Conservation (phyloP, 2,888 invertebrate species). For the Heliconius cydno region DNA sequence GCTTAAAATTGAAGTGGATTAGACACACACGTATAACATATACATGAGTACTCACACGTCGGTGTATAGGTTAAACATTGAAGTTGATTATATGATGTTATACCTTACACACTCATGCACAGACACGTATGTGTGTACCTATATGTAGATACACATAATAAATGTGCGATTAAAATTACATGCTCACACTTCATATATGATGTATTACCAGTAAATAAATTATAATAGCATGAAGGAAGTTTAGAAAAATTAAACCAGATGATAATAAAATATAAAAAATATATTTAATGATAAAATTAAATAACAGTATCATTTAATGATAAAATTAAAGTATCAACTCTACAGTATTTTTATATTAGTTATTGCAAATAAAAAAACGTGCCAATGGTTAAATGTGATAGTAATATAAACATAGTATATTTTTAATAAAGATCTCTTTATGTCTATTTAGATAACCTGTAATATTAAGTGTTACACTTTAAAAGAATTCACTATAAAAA, state of each 20-base stretch:
- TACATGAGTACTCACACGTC: neutral
- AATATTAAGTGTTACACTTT: neutral
- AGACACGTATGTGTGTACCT: neutral
- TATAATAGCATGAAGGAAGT: neutral
- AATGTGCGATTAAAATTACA: neutral
- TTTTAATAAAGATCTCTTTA: neutral
- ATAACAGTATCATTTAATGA: too few species aligned
- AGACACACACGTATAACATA: neutral
- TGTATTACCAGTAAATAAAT: neutral
- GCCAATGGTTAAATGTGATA: constrained; percentile 10
- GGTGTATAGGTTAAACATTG: neutral
- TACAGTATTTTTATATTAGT: neutral
- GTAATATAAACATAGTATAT: constrained; percentile 3
- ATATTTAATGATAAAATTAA: too few species aligned
- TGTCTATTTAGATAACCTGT: neutral
- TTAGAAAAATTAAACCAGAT: neutral
- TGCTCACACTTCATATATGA: neutral
- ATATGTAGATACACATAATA: neutral
- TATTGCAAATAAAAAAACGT: neutral
- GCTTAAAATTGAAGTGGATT: constrained; percentile 44
- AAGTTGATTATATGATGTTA: neutral
- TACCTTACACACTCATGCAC: neutral
- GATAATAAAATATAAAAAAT: too few species aligned
- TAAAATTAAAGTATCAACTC: too few species aligned
- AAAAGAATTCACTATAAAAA: constrained; percentile 10